Percentiles rank a stretch among this genome's conserved stretches.
Conservation (phyloP, 2,888 invertebrate species). For the Parascotia fuliginaria region DNA sequence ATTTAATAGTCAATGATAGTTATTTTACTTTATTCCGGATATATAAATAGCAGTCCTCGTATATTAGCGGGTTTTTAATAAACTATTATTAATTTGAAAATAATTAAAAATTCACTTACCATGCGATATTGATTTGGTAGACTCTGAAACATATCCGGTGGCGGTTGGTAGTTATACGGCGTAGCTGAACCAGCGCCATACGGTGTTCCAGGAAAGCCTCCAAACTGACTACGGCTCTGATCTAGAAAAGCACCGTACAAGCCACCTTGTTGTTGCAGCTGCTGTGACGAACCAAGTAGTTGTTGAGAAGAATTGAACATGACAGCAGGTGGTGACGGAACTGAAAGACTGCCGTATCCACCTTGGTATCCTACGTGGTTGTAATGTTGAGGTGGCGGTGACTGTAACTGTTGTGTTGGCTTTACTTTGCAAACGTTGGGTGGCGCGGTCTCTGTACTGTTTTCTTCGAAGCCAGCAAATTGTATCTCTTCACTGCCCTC, state of each 20-base stretch:
- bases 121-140: constrained; percentile 80
- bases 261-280: constrained; percentile 89
- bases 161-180: constrained; percentile 92
- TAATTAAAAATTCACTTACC: constrained; percentile 55
- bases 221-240: constrained; percentile 92
- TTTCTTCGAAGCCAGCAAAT: constrained; percentile 76
- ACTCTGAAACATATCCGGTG: constrained; percentile 84
- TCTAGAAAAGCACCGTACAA: constrained; percentile 93
- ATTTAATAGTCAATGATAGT: too few species aligned
- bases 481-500: constrained; percentile 85
- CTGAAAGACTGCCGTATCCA: constrained; percentile 92
- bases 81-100: too few species aligned
- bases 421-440: constrained; percentile 94
- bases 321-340: constrained; percentile 94
- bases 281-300: constrained; percentile 81
- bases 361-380: constrained; percentile 90
- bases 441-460: constrained; percentile 79
- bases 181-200: constrained; percentile 88
- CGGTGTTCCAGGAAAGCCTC: constrained; percentile 91
- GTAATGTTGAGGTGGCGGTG: constrained; percentile 88
- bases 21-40: too few species aligned
- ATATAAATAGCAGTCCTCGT: too few species aligned
- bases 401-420: constrained; percentile 92
- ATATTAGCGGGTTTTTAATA: too few species aligned
- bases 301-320: constrained; percentile 92